These are phyloP conservation scores for Hydropsyche tenuis DNA, from an alignment of 1,140 invertebrate genomes.

Conservation along the genomic window DNA sequence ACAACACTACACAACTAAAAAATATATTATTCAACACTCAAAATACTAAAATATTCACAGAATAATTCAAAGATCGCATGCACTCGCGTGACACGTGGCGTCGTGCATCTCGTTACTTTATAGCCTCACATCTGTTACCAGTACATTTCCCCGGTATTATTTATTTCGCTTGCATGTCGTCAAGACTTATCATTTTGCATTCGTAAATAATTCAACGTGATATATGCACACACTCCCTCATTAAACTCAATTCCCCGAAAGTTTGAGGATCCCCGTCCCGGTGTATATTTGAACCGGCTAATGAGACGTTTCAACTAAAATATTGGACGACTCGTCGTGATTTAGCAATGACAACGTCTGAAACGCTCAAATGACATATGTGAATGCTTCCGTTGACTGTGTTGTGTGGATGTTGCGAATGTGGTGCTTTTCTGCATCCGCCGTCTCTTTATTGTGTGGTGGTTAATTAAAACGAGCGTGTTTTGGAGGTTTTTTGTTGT, in stretches of 20 bases:
- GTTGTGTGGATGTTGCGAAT: no score
- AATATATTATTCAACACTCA: no score
- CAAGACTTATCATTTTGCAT: slow-evolving; percentile 21
- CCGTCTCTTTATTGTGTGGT: no score
- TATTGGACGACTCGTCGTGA: slow-evolving; percentile 17
- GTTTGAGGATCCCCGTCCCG: not conserved
- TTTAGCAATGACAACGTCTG: slow-evolving; percentile 27
- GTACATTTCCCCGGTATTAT: slow-evolving; percentile 6
- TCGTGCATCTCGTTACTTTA: slow-evolving; percentile 13
- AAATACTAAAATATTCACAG: no score
- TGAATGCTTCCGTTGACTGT: not conserved
- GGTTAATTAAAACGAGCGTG: no score
- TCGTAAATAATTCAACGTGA: slow-evolving; percentile 15
- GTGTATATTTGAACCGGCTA: slow-evolving; percentile 17
- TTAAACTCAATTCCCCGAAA: not conserved
- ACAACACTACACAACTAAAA: no score
- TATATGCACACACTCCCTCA: slow-evolving; percentile 12
- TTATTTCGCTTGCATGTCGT: slow-evolving; percentile 25
- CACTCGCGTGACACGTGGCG: slow-evolving; percentile 3
- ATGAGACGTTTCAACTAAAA: slow-evolving; percentile 23
- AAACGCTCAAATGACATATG: slow-evolving; percentile 6
- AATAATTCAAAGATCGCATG: no score
- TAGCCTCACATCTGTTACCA: slow-evolving; percentile 1
- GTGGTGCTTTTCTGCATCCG: no score
- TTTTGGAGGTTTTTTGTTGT: no score